These are phyloP conservation scores for Tribolium madens DNA, from an alignment of 1,140 invertebrate genomes.

Conservation along the genomic window DNA sequence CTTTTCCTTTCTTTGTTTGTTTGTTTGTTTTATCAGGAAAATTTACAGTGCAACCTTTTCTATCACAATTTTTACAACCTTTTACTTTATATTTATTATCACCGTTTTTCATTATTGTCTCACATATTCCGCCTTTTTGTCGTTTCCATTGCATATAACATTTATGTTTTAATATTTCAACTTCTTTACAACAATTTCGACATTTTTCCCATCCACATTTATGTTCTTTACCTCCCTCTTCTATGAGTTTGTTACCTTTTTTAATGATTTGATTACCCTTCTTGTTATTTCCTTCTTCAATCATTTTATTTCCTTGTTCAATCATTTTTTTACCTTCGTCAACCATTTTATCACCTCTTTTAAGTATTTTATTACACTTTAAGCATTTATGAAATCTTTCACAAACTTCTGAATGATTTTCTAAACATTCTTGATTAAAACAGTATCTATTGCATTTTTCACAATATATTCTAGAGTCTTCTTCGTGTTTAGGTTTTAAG, in stretches of 20 bases:
- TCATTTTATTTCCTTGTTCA: conserved; percentile 1
- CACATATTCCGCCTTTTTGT: conserved; percentile 39
- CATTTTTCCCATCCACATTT: conserved; percentile 44
- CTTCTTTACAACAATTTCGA: conserved; percentile 44
- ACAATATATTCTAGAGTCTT: conserved; percentile 15
- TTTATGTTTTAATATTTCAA: conserved; percentile 44
- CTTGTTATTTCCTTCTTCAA: too few relatives aligned
- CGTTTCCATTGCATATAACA: conserved; percentile 45
- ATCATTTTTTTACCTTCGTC: neutral
- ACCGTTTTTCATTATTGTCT: conserved; percentile 25
- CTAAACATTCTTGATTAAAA: neutral
- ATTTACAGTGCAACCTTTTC: conserved; percentile 14
- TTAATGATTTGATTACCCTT: conserved; percentile 6
- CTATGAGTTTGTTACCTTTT: conserved; percentile 38
- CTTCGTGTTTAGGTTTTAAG: conserved; percentile 3
- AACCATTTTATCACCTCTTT: conserved; percentile 28
- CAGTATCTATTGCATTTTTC: neutral
- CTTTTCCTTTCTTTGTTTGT: neutral
- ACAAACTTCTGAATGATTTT: conserved; percentile 17
- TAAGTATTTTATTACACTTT: conserved; percentile 9
- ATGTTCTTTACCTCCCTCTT: conserved; percentile 40
- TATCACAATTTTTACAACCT: conserved; percentile 26
- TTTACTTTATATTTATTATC: conserved; percentile 33
- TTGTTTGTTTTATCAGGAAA: conserved; percentile 8
- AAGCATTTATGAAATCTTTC: conserved; percentile 35